Base-by-base conservation (phyloP, 2,888 invertebrate species). In the Drosophila pseudotalamancana region DNA sequence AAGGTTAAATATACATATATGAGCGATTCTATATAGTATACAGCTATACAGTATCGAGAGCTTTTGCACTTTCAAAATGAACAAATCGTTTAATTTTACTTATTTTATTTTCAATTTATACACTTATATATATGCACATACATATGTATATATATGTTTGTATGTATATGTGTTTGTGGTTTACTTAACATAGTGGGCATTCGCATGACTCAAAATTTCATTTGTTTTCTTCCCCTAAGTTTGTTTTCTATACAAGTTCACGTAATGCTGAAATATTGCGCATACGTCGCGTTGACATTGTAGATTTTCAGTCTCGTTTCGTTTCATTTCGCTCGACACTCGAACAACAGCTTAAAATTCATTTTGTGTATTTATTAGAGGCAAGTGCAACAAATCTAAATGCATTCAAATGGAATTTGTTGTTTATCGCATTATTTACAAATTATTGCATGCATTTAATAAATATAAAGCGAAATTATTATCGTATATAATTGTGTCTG, bases 1-100 rank as follows among this genome's bases (percentile, higher is more conserved):
- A 88, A 83, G 83, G 88, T 84, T 84, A 84, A 87, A 73, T 76
- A 85, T 66, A 67, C 59, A 68, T 64, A 72, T 53, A 80, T 56
- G 54, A 45, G 31, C 14, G 48, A 43, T 40, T 18, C 55, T 59
- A 54, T 65, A 77, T 69, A 70, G 34, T n/a, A n/a, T n/a, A n/a
- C n/a, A n/a, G 50, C 49, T 66, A 60, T 55, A 63, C 8, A 19
- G 45, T 45, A 19, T 21, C 46, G 27, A 57, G 39, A 80, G 87
- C 84, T 86, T 80, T 85, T 64, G 14, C 34, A 42, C 40, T 43
- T 60, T 54, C n/a, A n/a, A n/a, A n/a, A n/a, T n/a, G n/a, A n/a
- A n/a, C n/a, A n/a, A n/a, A n/a, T n/a, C 34, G 56, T 67, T 79
- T 59, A 59, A 69, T 48, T 80, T 31, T 72, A 55, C 54, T 63